Conservation (phyloP, 2,888 invertebrate species). For the Agrochola macilenta region DNA sequence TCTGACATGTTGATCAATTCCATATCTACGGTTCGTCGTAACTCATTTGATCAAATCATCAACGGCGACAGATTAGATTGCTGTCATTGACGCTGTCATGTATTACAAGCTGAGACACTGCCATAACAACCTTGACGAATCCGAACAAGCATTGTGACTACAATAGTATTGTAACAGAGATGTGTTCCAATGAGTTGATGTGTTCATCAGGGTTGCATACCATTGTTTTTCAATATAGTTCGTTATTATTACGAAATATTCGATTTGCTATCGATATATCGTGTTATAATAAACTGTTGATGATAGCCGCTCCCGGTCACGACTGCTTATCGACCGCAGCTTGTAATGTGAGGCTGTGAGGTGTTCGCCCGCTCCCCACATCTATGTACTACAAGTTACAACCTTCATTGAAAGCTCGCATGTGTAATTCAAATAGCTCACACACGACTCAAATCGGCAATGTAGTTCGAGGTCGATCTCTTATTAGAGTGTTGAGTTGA, state of each 20-base stretch:
- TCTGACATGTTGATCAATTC: conserved; percentile 42
- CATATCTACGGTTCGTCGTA: conserved; percentile 36
- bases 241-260: conserved; percentile 41
- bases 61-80: conserved; percentile 50
- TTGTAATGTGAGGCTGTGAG: conserved; percentile 35
- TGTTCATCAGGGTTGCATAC: conserved; percentile 60
- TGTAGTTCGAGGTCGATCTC: conserved; percentile 81
- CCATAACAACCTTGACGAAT: conserved; percentile 63
- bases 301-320: conserved; percentile 66
- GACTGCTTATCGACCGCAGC: conserved; percentile 50
- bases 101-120: conserved; percentile 52
- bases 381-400: conserved; percentile 58
- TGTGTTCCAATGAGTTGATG: conserved; percentile 61
- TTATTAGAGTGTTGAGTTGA: conserved; percentile 73
- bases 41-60: conserved; percentile 53
- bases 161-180: conserved; percentile 67
- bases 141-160: conserved; percentile 61
- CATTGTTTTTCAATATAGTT: conserved; percentile 48
- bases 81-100: conserved; percentile 57
- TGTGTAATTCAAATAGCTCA: conserved; percentile 78
- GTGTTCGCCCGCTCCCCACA: conserved; percentile 61
- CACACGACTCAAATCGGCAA: conserved; percentile 77
- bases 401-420: conserved; percentile 71
- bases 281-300: conserved; percentile 52
- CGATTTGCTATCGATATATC: conserved; percentile 41